phyloP scores from a whole-genome alignment of 2,888 invertebrate species.

The Eristalinus aeneus region DNA sequence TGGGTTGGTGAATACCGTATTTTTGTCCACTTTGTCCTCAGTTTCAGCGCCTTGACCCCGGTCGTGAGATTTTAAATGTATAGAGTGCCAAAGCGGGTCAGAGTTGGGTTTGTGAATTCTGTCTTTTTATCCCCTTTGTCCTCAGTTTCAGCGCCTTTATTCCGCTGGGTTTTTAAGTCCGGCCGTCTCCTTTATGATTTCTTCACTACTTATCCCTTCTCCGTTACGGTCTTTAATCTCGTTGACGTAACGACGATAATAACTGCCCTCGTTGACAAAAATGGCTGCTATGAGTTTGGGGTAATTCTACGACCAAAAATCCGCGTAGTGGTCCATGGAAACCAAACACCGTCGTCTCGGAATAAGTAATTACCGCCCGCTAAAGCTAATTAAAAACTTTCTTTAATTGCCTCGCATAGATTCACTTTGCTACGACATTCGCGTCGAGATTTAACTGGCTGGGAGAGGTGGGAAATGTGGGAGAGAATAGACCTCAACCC shows the following conservation, averaged over 20 bases:
- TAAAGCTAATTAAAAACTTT: constrained; percentile 60
- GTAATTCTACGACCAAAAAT: not conserved
- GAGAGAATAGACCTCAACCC: not conserved
- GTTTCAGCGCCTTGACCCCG: too few species aligned
- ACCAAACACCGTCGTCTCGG: not conserved
- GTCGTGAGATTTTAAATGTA: too few species aligned
- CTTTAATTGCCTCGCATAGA: constrained; percentile 41
- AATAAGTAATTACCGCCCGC: constrained; percentile 24
- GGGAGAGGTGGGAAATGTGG: too few species aligned
- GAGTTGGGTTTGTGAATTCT: too few species aligned
- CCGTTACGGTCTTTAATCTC: constrained; percentile 28
- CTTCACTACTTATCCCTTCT: not conserved
- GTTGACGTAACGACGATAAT: constrained; percentile 26
- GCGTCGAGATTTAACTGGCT: not conserved
- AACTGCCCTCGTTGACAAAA: constrained; percentile 6
- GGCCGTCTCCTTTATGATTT: too few species aligned
- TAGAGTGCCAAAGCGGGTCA: too few species aligned
- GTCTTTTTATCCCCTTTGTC: too few species aligned
- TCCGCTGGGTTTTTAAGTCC: too few species aligned
- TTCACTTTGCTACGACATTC: not conserved
- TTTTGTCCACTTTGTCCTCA: too few species aligned
- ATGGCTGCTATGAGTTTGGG: constrained; percentile 7
- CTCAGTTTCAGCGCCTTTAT: too few species aligned
- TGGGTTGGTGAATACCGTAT: too few species aligned
- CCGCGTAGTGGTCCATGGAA: constrained; percentile 20